Evolutionary conservation across 2,888 invertebrate genomes (phyloP), one percentile per base, ranked within the genome.

Genomic region (Campoletis raptor): DNA sequence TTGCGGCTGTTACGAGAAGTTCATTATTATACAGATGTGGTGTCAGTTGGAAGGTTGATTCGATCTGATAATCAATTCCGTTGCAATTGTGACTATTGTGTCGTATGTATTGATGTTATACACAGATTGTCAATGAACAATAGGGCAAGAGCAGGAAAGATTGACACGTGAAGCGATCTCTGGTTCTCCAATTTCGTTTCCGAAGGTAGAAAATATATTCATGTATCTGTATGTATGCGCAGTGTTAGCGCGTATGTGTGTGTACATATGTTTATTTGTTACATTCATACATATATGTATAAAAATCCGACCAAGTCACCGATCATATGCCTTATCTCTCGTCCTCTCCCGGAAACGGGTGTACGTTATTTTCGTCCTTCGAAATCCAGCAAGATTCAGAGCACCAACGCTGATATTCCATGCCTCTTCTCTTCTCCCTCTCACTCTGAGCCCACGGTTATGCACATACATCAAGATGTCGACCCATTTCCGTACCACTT

Each of bases 401-500:
- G 85, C 81, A 57, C 61, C 70, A 66, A 70, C 69, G 77, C 73
- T 67, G 57, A 61, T 66, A 70, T 81, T 67, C 37, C 66, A 57
- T 36, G 42, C 64, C 42, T 21, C 57, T 40, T 45, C 42, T 72
- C 52, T n/a, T 61, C 67, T 73, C 30, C 42, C 24, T 72, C 61
- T 30, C 30, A 6, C 30, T 61, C 30, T 15, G 15, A 61, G 78
- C 85, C 83, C 85, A 85, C 85, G 36, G 36, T 30, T 40, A 21
- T 61, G 42, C 81, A 77, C 85, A 85, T 88, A 88, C 83, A 89
- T 87, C 85, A 87, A 87, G 76, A 76, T 70, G 81, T 77, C 85
- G 88, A 88, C 87, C 89, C 80, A 85, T 89, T 88, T 89, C 85
- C 86, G 77, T 81, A 85, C 85, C 88, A 89, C 88, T 89, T 89